Evolutionary conservation across 30 jellyfish, hydroid and myxozoan species (phyloP).

Genomic region (Sanderia malayensis): DNA sequence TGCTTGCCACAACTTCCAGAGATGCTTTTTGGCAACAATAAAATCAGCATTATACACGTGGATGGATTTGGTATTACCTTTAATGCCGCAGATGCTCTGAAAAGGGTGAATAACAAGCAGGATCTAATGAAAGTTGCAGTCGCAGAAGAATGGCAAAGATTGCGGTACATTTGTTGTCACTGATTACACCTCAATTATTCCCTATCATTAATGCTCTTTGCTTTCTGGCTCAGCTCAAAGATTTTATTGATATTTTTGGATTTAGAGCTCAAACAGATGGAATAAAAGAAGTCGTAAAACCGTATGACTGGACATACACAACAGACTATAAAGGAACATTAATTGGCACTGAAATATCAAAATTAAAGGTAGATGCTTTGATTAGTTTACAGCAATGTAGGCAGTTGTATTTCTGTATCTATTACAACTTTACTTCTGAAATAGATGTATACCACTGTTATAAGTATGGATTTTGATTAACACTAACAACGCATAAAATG

Average conservation of each 20-base stretch:
- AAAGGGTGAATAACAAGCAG: slow-evolving; percentile 69
- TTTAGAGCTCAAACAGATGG: slow-evolving; percentile 77
- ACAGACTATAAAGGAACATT: slow-evolving; percentile 84
- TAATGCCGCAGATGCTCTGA: slow-evolving; percentile 86
- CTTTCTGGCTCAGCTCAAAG: too few relatives aligned
- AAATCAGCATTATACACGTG: slow-evolving; percentile 44
- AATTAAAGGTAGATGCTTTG: background rate
- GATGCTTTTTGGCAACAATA: slow-evolving; percentile 82
- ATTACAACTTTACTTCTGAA: too few relatives aligned
- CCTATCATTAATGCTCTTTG: too few relatives aligned
- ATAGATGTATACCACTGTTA: too few relatives aligned
- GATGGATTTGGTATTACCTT: slow-evolving; percentile 75
- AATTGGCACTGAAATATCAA: background rate
- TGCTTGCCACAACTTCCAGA: slow-evolving; percentile 90
- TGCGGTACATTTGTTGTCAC: too few relatives aligned
- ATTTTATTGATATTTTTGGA: background rate
- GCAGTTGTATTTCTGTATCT: too few relatives aligned
- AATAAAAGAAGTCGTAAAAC: slow-evolving; percentile 74
- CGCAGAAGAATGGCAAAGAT: slow-evolving; percentile 93
- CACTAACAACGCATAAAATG: too few relatives aligned
- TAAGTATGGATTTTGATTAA: too few relatives aligned
- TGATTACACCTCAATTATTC: too few relatives aligned
- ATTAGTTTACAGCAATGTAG: too few relatives aligned
- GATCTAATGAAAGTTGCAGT: slow-evolving; percentile 93
- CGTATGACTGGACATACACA: slow-evolving; percentile 96